phyloP scores from a whole-genome alignment of 1,140 invertebrate genomes.

The Drosophila albomicans region DNA sequence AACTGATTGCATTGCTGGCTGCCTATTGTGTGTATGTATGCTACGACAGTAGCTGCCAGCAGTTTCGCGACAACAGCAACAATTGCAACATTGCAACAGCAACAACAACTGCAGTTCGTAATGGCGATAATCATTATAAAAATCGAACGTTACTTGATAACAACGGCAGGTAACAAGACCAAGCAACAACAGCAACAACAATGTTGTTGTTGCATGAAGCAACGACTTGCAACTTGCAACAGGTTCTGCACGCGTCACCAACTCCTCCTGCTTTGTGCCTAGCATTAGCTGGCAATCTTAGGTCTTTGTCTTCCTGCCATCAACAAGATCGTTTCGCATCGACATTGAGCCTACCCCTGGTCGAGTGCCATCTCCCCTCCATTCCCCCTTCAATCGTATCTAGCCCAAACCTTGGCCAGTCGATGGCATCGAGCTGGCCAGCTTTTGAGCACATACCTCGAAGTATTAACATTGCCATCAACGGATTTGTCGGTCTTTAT shows the following conservation, averaged over 20 bases:
- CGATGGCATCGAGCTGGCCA: slow-evolving; percentile 6
- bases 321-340: slow-evolving; percentile 77
- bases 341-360: slow-evolving; percentile 50
- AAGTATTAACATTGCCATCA: slow-evolving; percentile 77
- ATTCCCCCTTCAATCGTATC: neutral
- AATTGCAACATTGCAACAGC: slow-evolving; percentile 39
- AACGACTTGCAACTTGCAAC: slow-evolving; percentile 35
- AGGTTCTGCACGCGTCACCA: slow-evolving; percentile 70
- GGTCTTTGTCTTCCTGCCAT: slow-evolving; percentile 82
- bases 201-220: slow-evolving; percentile 17
- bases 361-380: neutral
- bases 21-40: slow-evolving; percentile 29
- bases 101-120: slow-evolving; percentile 60
- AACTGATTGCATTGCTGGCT: slow-evolving; percentile 58
- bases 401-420: slow-evolving; percentile 33
- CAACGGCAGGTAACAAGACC: slow-evolving; percentile 24
- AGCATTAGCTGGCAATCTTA: slow-evolving; percentile 69
- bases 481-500: slow-evolving; percentile 82
- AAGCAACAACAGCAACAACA: slow-evolving; percentile 21
- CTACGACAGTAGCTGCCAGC: slow-evolving; percentile 28
- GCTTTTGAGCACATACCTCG: slow-evolving; percentile 48
- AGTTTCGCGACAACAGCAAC: slow-evolving; percentile 34
- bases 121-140: slow-evolving; percentile 76
- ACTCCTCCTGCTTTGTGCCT: slow-evolving; percentile 21
- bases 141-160: slow-evolving; percentile 58